Base-by-base conservation (phyloP, 2,797 vertebrate species). In the Lycodopsis pacificus region DNA sequence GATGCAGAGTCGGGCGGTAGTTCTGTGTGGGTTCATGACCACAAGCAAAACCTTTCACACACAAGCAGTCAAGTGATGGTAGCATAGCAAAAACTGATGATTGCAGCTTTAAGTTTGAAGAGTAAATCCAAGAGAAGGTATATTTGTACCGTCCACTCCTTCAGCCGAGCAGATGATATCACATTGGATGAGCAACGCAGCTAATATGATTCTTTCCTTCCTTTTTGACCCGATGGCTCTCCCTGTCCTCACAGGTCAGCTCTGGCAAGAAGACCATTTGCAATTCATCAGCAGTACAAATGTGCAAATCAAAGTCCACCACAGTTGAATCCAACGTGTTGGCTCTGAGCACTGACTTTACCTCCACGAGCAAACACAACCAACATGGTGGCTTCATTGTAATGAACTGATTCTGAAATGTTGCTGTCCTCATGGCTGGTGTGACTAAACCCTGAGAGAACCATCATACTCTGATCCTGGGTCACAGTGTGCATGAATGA, bases 401-500 rank as follows among this genome's bases (percentile, higher is more conserved):
- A 51, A 49, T 44, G 14, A 32, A 63, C 10, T 19, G 36, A 63
- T 22, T 65, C 17, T 65, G 48, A 71, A 66, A 56, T 48, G n/a
- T 59, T 59, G n/a, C 30, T 44, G 54, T 54, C 15, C 22, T 25
- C 30, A 66, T 27, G 34, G 8, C 36, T 53, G 54, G 8, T 48
- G 54, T 48, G 69, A 72, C 58, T 40, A 30, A 61, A 48, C 53
- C 25, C 38, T 7, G 1, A n/a, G n/a, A 66, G 48, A 4, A 9
- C 57, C 49, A 22, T 34, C 58, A 67, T 59, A 72, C 19, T 77
- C 30, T 25, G 15, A 38, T 51, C 68, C 38, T 61, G 2, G 56
- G 30, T 27, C 77, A 65, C 17, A 58, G 53, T 66, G 11, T 30
- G 20, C 34, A 48, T 79, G 66, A 80, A 71, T 68, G 48, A 69